Percentiles rank a stretch among this genome's conserved stretches.
phyloP scores from a whole-genome alignment of 2,113 vertebrate species.

The Galemys pyrenaicus region DNA sequence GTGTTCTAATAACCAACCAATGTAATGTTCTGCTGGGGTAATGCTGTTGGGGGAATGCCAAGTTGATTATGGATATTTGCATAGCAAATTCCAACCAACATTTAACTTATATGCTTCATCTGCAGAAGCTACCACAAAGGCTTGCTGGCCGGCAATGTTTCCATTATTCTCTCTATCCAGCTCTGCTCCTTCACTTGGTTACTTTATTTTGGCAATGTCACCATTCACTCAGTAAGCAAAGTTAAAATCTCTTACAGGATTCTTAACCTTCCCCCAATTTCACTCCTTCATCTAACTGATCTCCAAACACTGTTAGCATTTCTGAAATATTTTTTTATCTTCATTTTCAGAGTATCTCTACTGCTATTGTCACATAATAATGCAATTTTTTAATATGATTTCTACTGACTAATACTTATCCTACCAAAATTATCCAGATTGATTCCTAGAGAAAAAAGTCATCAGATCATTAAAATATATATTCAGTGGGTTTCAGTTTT shows the following conservation, averaged over 20 bases:
- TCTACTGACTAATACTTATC: background rate
- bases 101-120: conserved; percentile 45
- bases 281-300: background rate
- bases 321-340: background rate
- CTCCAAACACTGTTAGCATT: background rate
- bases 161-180: background rate
- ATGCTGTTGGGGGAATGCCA: conserved; percentile 34
- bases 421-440: background rate
- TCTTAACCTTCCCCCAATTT: background rate
- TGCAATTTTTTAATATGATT: background rate
- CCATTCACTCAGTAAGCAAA: background rate
- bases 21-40: background rate
- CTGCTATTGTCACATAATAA: background rate
- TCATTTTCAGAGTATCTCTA: background rate
- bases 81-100: conserved; percentile 30
- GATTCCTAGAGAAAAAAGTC: background rate
- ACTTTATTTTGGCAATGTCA: background rate
- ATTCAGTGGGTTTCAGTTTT: background rate
- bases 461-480: background rate
- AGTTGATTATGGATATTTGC: conserved; percentile 53
- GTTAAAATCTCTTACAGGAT: too few relatives aligned
- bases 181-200: background rate
- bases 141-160: background rate
- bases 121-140: background rate
- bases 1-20: conserved; percentile 47